Evolutionary conservation across 2,888 invertebrate species (phyloP), one percentile per base, ranked within the genome.

Genomic region (Ochropacha duplaris): DNA sequence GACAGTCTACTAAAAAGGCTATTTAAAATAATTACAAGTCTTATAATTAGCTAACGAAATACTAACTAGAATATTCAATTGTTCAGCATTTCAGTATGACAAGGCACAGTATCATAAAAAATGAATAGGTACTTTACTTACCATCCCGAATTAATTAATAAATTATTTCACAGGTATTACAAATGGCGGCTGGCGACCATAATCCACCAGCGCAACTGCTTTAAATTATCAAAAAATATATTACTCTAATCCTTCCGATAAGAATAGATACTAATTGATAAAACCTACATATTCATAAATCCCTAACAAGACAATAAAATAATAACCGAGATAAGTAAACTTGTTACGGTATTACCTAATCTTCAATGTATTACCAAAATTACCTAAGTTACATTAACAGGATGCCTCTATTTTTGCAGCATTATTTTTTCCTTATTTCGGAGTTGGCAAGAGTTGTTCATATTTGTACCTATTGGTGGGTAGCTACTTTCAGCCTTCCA

Each of bases 181-280:
- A 67, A 65, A 65, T 74, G 76, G 83, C 78, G 78, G 81, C 76
- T 69, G 84, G 83, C 86, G 81, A 76, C 74, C 56, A 59, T 59
- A 69, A 74, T 63, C 66, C 84, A 83, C 84, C 87, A 85, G 84
- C 84, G 65, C 83, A 73, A 89, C 88, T 90, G 79, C 57, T 78
- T 63, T 68, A 66, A 71, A 71, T 83, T 81, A 81, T 78, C 69
- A 73, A 59, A 65, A 76, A 77, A 79, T 9, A 78, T 82, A 81
- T 60, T 70, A 72, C 64, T 76, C 76, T 82, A 89, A 88, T 89
- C 87, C 85, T 65, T 56, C 50, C 65, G 90, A 89, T 89, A 90
- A 81, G 58, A 51, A 61, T 59, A 62, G 67, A 67, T 86, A 88
- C 82, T 68, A 81, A 83, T 74, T 70, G 71, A 78, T 85, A 83